Percentiles rank a stretch among this genome's conserved stretches.
phyloP scores from a whole-genome alignment of 2,888 invertebrate genomes.

The Asteroscopus sphinx region DNA sequence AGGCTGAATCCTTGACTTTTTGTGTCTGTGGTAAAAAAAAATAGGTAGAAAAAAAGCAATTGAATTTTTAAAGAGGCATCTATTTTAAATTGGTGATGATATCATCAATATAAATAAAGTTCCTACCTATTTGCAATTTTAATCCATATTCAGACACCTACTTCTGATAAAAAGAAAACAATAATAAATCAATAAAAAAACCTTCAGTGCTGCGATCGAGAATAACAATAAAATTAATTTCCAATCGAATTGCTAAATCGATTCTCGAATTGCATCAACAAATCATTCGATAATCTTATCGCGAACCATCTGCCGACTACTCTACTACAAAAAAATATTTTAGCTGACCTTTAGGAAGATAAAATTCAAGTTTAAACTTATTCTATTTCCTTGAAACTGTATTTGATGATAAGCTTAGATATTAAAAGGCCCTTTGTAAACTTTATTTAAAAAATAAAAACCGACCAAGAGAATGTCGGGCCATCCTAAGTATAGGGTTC shows the following conservation, averaged over 20 bases:
- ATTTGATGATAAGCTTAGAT: conserved; percentile 28
- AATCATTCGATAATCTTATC: conserved; percentile 56
- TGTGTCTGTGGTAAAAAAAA: conserved; percentile 36
- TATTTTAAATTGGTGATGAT: conserved; percentile 5
- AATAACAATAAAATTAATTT: conserved; percentile 41
- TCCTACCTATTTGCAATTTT: not conserved
- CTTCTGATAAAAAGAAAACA: not conserved
- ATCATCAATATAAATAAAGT: not conserved
- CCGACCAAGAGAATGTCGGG: too few species aligned
- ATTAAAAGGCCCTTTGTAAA: conserved; percentile 5
- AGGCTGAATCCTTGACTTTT: conserved; percentile 48
- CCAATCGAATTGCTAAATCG: conserved; percentile 43
- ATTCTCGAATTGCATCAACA: conserved; percentile 49
- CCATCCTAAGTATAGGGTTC: too few species aligned
- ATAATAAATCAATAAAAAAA: conserved; percentile 11
- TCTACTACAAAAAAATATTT: conserved; percentile 13
- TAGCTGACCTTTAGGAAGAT: conserved; percentile 8
- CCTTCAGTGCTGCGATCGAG: conserved; percentile 17
- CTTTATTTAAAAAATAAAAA: conserved; percentile 10
- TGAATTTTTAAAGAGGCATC: not conserved
- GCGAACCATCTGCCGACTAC: conserved; percentile 49
- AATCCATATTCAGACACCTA: not conserved
- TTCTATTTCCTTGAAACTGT: conserved; percentile 33
- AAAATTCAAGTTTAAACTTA: conserved; percentile 30
- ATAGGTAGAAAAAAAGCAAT: conserved; percentile 3